These are phyloP conservation scores for Vespertilio murinus DNA, from an alignment of 2,797 vertebrate genomes.

Conservation along the genomic window DNA sequence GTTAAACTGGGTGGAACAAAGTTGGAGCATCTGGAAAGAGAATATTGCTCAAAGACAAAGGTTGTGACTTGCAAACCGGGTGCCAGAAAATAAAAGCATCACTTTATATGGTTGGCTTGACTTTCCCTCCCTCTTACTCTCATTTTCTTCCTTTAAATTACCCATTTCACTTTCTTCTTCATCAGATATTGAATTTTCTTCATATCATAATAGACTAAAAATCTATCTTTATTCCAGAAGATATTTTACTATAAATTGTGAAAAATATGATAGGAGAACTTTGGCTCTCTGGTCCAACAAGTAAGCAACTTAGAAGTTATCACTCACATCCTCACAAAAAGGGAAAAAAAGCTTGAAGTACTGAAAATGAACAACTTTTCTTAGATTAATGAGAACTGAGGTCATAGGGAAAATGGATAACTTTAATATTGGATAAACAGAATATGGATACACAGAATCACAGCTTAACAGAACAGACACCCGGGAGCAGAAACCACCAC, in stretches of 20 bases:
- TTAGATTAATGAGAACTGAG: not conserved
- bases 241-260: not conserved
- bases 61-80: not conserved
- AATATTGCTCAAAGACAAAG: not conserved
- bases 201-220: not conserved
- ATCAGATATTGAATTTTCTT: not conserved
- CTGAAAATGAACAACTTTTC: too few relatives aligned
- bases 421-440: not conserved
- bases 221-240: not conserved
- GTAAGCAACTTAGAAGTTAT: not conserved
- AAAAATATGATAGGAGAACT: not conserved
- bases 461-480: not conserved
- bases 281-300: not conserved
- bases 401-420: not conserved
- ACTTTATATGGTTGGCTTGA: not conserved
- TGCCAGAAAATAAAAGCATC: not conserved
- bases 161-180: not conserved
- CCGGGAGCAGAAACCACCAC: not conserved
- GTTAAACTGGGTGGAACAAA: not conserved
- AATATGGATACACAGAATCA: not conserved
- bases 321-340: too few relatives aligned
- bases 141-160: not conserved
- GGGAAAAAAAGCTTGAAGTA: too few relatives aligned
- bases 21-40: not conserved
- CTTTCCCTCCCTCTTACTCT: not conserved